phyloP scores from a whole-genome alignment of 2,113 vertebrate genomes.

The Chunga burmeisteri region DNA sequence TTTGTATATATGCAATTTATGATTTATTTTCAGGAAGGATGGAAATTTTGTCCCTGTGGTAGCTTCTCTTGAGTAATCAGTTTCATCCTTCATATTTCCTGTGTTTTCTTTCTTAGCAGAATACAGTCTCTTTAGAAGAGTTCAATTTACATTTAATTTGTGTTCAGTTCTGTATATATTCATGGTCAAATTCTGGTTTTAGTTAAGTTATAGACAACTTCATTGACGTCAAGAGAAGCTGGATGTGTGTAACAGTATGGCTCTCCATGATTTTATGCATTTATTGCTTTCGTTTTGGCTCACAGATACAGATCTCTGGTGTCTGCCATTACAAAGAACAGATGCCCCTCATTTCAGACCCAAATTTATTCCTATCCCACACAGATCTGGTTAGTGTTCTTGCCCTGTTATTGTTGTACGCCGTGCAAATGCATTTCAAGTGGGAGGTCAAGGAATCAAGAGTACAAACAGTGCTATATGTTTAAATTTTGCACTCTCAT shows the following conservation, averaged over 20 bases:
- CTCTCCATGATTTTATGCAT: background rate
- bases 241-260: background rate
- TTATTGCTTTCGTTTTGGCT: background rate
- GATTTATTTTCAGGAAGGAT: constrained; percentile 19
- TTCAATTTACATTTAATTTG: background rate
- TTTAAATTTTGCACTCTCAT: background rate
- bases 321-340: background rate
- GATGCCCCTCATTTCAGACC: constrained; percentile 27
- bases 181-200: background rate
- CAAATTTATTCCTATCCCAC: background rate
- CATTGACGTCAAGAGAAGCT: background rate
- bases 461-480: accelerated
- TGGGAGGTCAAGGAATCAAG: background rate
- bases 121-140: background rate
- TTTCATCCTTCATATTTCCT: background rate
- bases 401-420: background rate
- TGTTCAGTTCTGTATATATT: background rate
- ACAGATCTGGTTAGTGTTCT: background rate
- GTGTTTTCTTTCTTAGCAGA: constrained; percentile 9
- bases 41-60: background rate
- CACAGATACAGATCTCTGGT: background rate
- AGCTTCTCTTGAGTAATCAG: background rate
- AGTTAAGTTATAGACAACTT: background rate
- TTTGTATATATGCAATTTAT: background rate
- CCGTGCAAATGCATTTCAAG: background rate